Base-by-base conservation (phyloP, 2,888 invertebrate genomes). In the Sarcophaga rosellei region DNA sequence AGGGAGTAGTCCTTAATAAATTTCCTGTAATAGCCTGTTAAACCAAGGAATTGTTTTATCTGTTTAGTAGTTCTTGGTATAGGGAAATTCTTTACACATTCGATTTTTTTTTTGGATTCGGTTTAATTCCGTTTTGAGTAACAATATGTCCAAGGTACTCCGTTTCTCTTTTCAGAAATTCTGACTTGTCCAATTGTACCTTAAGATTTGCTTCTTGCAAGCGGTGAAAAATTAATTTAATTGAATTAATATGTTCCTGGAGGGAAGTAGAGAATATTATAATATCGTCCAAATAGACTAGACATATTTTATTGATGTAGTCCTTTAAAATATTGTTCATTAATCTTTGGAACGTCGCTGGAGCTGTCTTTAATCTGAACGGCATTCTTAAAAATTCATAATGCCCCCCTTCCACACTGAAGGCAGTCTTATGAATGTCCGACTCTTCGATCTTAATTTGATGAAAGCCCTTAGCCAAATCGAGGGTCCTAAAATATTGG, bases 241-340 rank as follows among this genome's bases (percentile, higher is more conserved):
- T 25, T 25, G 25, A 25, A 6, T 25, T 25, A 25, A 25, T 6
- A 25, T 25, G 25, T 25, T 25, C 76, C 45, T 77, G 65, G 12
- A 88, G 59, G 6, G 86, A 87, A 1, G 85, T 85, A 6, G 73
- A 87, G 68, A 80, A 89, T 3, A 88, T 72, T 23, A 88, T 78
- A 12, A 88, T 85, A 53, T 88, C 88, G 57, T 89, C 84, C 15
- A 88, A 20, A 47, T 88, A 87, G 12, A 88, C 88, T 8, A 88
- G 35, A 62, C 87, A 87, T 10, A 65, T 84, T 68, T 84, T 86
- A 35, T 81, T 83, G 11, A 88, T 86, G 4, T 78, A 73, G 15
- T 86, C 84, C 11, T 47, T 74, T 0, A 89, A 57, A 1, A 89
- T 47, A 23, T 80, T 81, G 62, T 89, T 88, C 79, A 88, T 88